Evolutionary conservation across 2,113 vertebrate species (phyloP).

Genomic region (Montifringilla adamsi): DNA sequence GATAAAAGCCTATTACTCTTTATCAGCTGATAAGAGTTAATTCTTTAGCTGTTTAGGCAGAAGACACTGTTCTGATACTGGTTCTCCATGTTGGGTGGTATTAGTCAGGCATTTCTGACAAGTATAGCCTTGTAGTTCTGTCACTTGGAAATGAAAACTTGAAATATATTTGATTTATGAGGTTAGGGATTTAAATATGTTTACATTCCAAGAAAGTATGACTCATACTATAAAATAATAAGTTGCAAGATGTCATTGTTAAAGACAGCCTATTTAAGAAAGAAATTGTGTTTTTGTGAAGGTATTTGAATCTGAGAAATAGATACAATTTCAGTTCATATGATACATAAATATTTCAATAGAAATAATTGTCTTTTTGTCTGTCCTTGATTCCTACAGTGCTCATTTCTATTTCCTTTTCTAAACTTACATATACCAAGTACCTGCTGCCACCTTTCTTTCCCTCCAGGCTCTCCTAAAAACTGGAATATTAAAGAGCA

Average conservation of each 20-base stretch:
- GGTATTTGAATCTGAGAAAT: background rate
- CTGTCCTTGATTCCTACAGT: background rate
- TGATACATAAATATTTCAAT: background rate
- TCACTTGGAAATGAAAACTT: background rate
- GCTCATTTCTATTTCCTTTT: background rate
- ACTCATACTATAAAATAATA: background rate
- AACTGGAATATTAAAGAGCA: background rate
- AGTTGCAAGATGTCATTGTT: background rate
- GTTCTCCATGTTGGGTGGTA: background rate
- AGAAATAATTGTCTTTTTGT: background rate
- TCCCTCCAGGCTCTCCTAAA: background rate
- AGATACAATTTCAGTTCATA: background rate
- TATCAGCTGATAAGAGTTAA: constrained; percentile 25
- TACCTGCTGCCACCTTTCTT: background rate
- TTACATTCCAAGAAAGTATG: background rate
- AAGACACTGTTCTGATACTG: background rate
- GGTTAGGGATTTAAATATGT: background rate
- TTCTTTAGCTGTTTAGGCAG: background rate
- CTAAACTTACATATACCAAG: background rate
- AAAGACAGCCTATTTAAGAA: background rate
- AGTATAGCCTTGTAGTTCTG: background rate
- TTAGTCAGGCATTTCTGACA: background rate
- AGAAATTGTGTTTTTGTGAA: background rate
- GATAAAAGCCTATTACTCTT: background rate
- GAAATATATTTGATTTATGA: constrained; percentile 7